These are phyloP conservation scores for Petroica traversi DNA, from an alignment of 2,113 vertebrate species.

Conservation along the genomic window DNA sequence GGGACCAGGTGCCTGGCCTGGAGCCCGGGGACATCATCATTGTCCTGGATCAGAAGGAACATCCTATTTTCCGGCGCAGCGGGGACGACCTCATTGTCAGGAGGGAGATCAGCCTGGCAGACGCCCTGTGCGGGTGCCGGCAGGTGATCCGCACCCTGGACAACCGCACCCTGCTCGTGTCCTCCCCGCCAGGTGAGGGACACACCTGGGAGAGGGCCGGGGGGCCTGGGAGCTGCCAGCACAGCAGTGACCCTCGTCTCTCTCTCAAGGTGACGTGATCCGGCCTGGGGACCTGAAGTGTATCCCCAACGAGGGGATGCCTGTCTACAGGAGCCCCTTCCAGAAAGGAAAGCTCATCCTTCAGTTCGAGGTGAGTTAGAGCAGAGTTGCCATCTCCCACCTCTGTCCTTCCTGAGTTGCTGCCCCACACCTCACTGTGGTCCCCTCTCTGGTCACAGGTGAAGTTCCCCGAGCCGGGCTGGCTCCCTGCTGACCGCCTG, in stretches of 20 bases:
- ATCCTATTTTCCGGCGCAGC: conserved; percentile 51
- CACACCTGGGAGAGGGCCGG: fast-evolving
- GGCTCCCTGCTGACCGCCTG: conserved; percentile 44
- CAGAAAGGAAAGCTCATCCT: conserved; percentile 69
- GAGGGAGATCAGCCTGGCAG: conserved; percentile 64
- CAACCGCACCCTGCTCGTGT: conserved; percentile 58
- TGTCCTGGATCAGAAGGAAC: conserved; percentile 64
- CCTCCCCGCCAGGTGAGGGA: conserved; percentile 53
- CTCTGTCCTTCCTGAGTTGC: fast-evolving
- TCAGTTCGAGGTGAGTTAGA: conserved; percentile 56
- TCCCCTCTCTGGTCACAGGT: background rate
- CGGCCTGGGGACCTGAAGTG: conserved; percentile 58
- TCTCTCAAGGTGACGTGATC: conserved; percentile 62
- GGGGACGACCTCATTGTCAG: conserved; percentile 42
- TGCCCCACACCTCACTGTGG: fast-evolving
- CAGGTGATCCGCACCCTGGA: conserved; percentile 66
- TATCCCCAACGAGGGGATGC: conserved; percentile 71
- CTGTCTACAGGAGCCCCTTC: conserved; percentile 48
- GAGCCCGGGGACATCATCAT: conserved; percentile 70
- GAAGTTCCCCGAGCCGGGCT: conserved; percentile 63
- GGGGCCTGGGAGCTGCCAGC: fast-evolving
- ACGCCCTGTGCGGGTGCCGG: conserved; percentile 65
- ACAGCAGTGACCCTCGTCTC: fast-evolving
- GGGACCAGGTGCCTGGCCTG: conserved; percentile 62
- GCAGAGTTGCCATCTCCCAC: fast-evolving